Evolutionary conservation across 2,797 vertebrate species (phyloP).

Genomic region (Choloepus didactylus): DNA sequence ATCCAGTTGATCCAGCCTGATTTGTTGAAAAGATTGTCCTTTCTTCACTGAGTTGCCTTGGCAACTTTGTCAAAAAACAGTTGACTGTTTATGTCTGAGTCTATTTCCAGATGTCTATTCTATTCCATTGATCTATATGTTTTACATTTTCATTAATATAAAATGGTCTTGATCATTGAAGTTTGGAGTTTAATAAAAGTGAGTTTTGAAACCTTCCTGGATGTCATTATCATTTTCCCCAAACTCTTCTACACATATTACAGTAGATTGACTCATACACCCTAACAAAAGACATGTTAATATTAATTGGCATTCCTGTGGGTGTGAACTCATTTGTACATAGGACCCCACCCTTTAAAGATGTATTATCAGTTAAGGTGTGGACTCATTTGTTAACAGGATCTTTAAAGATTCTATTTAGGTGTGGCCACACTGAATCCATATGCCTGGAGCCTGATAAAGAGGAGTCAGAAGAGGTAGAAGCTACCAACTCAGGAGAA

Average conservation of each 20-base stretch:
- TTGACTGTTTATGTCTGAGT: neutral
- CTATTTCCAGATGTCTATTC: neutral
- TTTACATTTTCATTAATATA: neutral
- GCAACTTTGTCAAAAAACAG: constrained; percentile 1
- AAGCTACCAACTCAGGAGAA: no score
- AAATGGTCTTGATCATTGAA: neutral
- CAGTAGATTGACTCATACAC: no score
- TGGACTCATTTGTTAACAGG: no score
- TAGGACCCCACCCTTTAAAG: no score
- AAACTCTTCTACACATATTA: neutral
- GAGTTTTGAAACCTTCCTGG: constrained; percentile 26
- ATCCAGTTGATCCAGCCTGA: neutral
- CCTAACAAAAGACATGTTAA: no score
- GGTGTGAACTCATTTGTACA: no score
- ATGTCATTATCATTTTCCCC: neutral
- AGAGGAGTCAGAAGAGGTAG: no score
- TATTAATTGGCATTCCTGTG: no score
- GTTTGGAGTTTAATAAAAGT: neutral
- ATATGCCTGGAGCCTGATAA: no score
- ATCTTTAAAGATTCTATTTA: no score
- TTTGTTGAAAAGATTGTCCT: neutral
- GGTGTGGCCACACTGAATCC: no score
- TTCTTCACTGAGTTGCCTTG: neutral
- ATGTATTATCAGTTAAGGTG: no score
- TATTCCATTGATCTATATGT: neutral